phyloP scores from a whole-genome alignment of 2,113 vertebrate genomes.

The Chelonoidis abingdonii region DNA sequence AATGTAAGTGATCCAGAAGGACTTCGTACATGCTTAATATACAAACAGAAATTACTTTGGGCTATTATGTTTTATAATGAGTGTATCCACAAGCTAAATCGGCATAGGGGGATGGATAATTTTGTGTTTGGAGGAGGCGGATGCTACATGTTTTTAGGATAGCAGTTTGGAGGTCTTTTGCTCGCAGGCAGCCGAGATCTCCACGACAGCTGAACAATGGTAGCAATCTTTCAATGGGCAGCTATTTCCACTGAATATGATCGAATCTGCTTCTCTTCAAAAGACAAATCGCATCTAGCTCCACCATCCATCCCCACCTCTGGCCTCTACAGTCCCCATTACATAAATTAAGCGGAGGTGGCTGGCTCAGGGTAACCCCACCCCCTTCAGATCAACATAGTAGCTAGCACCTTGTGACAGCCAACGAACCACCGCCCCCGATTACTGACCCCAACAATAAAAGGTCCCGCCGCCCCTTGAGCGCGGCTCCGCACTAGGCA shows the following conservation, averaged over 20 bases:
- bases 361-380: neutral
- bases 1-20: neutral
- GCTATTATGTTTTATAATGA: accelerated
- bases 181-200: conserved; percentile 14
- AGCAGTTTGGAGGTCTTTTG: neutral
- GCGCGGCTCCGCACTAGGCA: neutral
- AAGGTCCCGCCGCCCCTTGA: neutral
- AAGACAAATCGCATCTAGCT: neutral
- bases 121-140: conserved; percentile 18
- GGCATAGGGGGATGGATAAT: neutral
- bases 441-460: neutral
- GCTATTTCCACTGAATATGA: neutral
- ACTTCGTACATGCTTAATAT: accelerated
- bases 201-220: conserved; percentile 36
- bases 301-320: neutral
- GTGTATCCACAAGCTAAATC: accelerated
- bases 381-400: neutral
- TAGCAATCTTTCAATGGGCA: conserved; percentile 24
- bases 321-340: neutral
- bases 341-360: neutral
- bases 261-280: neutral
- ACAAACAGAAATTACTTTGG: accelerated
- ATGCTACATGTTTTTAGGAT: neutral
- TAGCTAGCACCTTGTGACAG: neutral
- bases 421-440: neutral